phyloP scores from a whole-genome alignment of 2,113 vertebrate species.

The Alces alces region DNA sequence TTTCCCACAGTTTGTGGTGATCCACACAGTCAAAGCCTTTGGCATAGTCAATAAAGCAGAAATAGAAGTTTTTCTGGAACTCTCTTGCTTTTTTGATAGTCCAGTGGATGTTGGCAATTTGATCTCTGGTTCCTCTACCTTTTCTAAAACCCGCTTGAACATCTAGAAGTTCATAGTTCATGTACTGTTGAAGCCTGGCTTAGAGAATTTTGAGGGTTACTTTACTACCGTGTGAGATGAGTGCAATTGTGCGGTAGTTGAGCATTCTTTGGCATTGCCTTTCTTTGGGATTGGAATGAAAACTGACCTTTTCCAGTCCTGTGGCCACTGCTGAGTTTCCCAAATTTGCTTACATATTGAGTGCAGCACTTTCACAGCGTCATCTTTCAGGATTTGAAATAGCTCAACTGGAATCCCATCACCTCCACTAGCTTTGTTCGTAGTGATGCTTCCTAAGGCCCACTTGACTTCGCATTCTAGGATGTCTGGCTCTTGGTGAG shows the following conservation, averaged over 20 bases:
- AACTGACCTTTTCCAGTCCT: not conserved
- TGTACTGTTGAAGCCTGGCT: not conserved
- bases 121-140: no score
- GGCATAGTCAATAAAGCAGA: not conserved
- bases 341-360: not conserved
- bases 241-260: not conserved
- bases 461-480: not conserved
- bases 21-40: not conserved
- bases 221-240: not conserved
- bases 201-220: not conserved
- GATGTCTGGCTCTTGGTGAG: not conserved
- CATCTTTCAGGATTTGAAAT: not conserved
- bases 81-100: not conserved
- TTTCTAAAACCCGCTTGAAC: not conserved
- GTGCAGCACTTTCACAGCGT: not conserved
- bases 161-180: not conserved
- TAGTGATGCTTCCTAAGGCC: not conserved
- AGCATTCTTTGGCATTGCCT: not conserved
- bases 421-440: not conserved
- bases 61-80: not conserved
- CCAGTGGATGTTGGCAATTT: not conserved
- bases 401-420: not conserved
- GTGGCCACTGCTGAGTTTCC: not conserved
- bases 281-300: not conserved
- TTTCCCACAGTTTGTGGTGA: not conserved